Evolutionary conservation across 2,888 invertebrate genomes (phyloP).

Genomic region (Ichneumon xanthorius): DNA sequence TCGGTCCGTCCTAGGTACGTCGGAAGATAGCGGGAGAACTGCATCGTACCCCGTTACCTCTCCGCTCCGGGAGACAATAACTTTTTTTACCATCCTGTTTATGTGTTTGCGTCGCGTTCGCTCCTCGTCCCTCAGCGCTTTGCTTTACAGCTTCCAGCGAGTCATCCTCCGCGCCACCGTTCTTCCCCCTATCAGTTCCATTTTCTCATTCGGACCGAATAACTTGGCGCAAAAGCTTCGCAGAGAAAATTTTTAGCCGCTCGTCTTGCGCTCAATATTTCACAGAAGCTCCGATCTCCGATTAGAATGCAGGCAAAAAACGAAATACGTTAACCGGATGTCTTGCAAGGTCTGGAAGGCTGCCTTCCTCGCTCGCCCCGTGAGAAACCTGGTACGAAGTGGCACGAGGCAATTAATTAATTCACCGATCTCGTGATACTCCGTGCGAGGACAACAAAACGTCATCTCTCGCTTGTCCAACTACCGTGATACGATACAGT

Average conservation of each 20-base stretch:
- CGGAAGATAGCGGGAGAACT: constrained; percentile 44
- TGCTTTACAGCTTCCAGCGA: constrained; percentile 56
- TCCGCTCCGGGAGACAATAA: constrained; percentile 67
- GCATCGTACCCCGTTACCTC: constrained; percentile 55
- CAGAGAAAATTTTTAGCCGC: not conserved
- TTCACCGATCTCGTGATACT: constrained; percentile 69
- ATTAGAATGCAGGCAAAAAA: not conserved
- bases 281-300: not conserved
- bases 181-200: constrained; percentile 10
- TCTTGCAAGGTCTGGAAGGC: not conserved
- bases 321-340: not conserved
- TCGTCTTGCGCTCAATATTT: not conserved
- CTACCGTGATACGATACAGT: constrained; percentile 58
- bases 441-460: constrained; percentile 39
- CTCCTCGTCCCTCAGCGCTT: not conserved
- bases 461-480: constrained; percentile 58
- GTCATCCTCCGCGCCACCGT: constrained; percentile 34
- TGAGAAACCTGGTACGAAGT: constrained; percentile 70
- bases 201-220: constrained; percentile 4
- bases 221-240: not conserved
- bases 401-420: constrained; percentile 77
- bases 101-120: constrained; percentile 67
- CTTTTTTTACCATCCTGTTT: constrained; percentile 70
- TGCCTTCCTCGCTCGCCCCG: not conserved
- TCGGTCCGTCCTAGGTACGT: constrained; percentile 29